Evolutionary conservation across 2,888 invertebrate species (phyloP).

Genomic region (Scaeva pyrastri): DNA sequence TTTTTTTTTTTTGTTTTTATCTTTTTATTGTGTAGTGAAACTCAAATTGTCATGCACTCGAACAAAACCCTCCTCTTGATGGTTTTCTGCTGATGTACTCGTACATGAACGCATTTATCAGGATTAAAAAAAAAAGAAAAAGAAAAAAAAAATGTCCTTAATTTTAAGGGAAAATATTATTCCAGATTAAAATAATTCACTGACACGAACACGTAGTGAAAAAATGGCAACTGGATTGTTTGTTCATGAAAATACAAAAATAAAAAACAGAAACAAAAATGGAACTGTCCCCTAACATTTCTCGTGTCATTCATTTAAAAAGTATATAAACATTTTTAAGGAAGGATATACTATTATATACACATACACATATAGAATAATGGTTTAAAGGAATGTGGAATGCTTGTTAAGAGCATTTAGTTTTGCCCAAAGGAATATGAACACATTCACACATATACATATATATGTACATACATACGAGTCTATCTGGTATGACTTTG

Average conservation of each 20-base stretch:
- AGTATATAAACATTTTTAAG: slow-evolving; percentile 3
- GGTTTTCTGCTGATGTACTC: neutral
- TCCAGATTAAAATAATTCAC: slow-evolving; percentile 51
- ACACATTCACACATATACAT: too few species aligned
- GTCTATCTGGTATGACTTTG: slow-evolving; percentile 5
- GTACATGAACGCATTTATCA: slow-evolving; percentile 30
- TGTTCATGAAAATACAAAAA: neutral
- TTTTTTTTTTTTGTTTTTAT: slow-evolving; percentile 11
- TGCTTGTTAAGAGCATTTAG: slow-evolving; percentile 3
- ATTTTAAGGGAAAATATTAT: slow-evolving; percentile 52
- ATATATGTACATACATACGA: too few species aligned
- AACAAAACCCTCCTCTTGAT: slow-evolving; percentile 13
- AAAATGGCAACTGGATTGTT: slow-evolving; percentile 33
- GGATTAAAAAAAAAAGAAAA: slow-evolving; percentile 4
- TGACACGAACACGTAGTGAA: slow-evolving; percentile 21
- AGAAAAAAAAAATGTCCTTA: slow-evolving; percentile 20
- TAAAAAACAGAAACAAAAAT: neutral
- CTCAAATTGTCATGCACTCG: slow-evolving; percentile 53
- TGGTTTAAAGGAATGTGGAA: neutral
- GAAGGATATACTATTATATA: neutral
- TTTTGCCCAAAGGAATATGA: neutral
- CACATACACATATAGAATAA: neutral
- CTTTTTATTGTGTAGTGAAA: slow-evolving; percentile 52
- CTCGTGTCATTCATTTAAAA: slow-evolving; percentile 7
- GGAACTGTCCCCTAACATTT: neutral